phyloP scores from a whole-genome alignment of 2,113 vertebrate genomes.

The Pantherophis guttatus region DNA sequence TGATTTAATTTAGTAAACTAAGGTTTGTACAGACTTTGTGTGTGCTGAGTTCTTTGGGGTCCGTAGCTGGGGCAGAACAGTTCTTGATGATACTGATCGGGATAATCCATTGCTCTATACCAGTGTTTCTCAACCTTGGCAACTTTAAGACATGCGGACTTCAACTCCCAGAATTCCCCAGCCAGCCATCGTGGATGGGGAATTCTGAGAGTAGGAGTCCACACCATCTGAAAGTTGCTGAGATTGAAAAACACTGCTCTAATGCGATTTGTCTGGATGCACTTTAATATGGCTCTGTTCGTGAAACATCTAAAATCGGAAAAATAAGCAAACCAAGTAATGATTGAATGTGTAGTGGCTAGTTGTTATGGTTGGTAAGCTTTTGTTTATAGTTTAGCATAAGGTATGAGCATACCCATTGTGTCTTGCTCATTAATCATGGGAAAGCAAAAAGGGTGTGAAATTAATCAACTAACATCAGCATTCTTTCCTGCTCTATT shows the following conservation, averaged over 20 bases:
- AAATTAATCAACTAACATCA: background rate
- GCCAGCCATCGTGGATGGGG: background rate
- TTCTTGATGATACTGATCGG: background rate
- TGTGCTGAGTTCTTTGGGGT: too few species aligned
- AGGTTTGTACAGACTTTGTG: too few species aligned
- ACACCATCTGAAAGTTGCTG: background rate
- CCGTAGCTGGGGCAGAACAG: background rate
- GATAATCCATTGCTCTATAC: background rate
- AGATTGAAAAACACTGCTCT: background rate
- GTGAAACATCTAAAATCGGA: background rate
- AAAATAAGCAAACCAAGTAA: background rate
- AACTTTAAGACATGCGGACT: background rate
- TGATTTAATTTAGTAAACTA: too few species aligned
- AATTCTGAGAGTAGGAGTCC: background rate
- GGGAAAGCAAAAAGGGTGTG: background rate
- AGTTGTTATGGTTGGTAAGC: background rate
- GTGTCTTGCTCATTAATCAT: background rate
- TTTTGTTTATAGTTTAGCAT: background rate
- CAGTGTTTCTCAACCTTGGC: background rate
- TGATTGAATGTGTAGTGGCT: background rate
- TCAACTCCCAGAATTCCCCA: background rate
- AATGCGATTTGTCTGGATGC: background rate
- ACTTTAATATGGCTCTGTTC: background rate
- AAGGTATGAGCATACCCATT: background rate
- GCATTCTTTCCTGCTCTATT: background rate